A percentile compares a stretch with the other conserved stretches of the same genome.
Evolutionary conservation across 2,113 vertebrate species (phyloP).

Genomic region (Heloderma charlesbogerti): DNA sequence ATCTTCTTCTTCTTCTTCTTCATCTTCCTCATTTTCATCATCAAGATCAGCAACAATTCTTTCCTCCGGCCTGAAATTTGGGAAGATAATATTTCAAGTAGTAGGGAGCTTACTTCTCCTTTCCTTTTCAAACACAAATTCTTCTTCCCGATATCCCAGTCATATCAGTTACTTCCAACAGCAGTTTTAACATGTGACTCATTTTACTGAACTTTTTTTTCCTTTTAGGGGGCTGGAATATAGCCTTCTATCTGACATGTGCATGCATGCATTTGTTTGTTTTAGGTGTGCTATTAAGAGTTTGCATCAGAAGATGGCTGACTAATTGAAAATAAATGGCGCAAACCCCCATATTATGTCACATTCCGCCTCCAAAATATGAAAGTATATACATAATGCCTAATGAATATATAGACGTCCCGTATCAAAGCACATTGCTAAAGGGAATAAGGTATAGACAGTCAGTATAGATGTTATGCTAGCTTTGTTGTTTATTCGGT

Average conservation of each 20-base stretch:
- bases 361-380: background rate
- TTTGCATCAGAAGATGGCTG: background rate
- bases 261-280: too few relatives aligned
- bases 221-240: background rate
- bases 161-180: background rate
- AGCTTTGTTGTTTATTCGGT: too few relatives aligned
- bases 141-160: background rate
- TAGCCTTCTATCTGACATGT: background rate
- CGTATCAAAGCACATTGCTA: background rate
- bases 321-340: background rate
- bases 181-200: background rate
- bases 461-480: background rate
- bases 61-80: slow-evolving; percentile 70
- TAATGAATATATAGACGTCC: background rate
- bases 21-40: slow-evolving; percentile 79
- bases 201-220: background rate
- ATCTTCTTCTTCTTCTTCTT: slow-evolving; percentile 75
- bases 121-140: background rate
- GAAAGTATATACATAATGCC: background rate
- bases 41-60: slow-evolving; percentile 65
- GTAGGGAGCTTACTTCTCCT: background rate
- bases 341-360: background rate
- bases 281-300: background rate
- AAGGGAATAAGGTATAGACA: background rate
- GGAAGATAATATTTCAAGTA: slow-evolving; percentile 23